Evolutionary conservation across 2,113 vertebrate genomes (phyloP), one percentile per base, ranked within the genome.

Genomic region (Hippopotamus amphibius): DNA sequence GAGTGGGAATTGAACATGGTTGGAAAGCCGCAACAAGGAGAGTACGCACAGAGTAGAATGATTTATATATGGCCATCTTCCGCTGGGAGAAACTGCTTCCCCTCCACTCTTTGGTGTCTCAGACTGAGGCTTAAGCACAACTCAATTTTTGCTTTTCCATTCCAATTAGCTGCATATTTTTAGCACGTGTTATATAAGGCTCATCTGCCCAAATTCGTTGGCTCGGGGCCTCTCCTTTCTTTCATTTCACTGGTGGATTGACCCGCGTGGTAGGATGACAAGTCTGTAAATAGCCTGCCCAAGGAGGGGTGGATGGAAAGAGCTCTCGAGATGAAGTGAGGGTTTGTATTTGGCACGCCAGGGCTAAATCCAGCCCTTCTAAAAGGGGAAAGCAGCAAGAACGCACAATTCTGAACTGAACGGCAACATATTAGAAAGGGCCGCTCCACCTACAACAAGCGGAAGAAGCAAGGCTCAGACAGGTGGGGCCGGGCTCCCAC

Each of bases 381-480:
- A 98, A 97, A 98, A 97, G 93, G n/a, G 97, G 97, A 97, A 97
- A 96, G 96, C 90, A 93, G 69, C 89, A 93, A 92, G 97, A 97
- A 97, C 84, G 19, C 80, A 81, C 87, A 72, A 93, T 97, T 97
- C 96, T 89, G 83, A 95, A 92, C 22, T 9, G 13, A 95, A 95
- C 46, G 33, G 94, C 59, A 41, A 77, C 19, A 19, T 33, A 7
- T 48, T 55, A 71, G 90, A 68, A 69, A 65, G 76, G 71, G 80
- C 90, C 68, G 92, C 74, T 95, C 87, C 4, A 6, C 84, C 96
- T 55, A 71, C 92, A 9, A 6, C 0, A 7, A 59, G 88, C 53
- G 37, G 33, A 68, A 15, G 66, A 69, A 55, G 50, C 85, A 12
- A 53, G 43, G n/a, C 26, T 6, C 61, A n/a, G 93, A 12, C 95